These are phyloP conservation scores for Thereva nobilitata DNA, from an alignment of 2,888 invertebrate genomes.

Conservation along the genomic window DNA sequence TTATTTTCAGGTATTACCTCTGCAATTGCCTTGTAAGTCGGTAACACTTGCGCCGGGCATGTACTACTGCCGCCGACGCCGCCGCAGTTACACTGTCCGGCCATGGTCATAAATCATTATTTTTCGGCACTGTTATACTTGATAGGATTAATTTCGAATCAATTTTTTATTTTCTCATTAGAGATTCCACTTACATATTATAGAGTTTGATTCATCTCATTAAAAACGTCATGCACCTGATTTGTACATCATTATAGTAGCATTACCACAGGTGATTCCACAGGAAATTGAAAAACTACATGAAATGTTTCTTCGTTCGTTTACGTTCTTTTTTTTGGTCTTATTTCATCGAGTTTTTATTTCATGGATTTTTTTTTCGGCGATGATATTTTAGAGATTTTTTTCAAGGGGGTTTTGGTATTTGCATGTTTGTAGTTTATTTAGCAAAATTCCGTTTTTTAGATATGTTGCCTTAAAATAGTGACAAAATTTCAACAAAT, in stretches of 20 bases:
- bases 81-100: constrained; percentile 7
- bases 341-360: too few species aligned
- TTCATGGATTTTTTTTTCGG: too few species aligned
- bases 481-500: too few species aligned
- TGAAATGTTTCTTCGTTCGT: too few species aligned
- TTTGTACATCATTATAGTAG: constrained; percentile 8
- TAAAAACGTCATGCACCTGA: constrained; percentile 28
- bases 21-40: too few species aligned
- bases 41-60: too few species aligned
- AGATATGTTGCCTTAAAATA: too few species aligned
- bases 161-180: constrained; percentile 13
- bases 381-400: too few species aligned
- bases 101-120: constrained; percentile 27
- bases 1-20: constrained; percentile 8
- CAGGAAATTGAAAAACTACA: background rate
- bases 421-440: too few species aligned
- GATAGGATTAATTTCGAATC: constrained; percentile 21
- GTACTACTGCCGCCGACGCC: background rate
- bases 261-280: constrained; percentile 16
- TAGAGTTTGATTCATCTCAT: constrained; percentile 16
- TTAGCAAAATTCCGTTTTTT: too few species aligned
- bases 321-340: too few species aligned
- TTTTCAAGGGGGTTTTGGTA: too few species aligned
- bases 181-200: constrained; percentile 16
- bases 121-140: constrained; percentile 28